Conservation (phyloP, 2,113 vertebrate species). For the Pluvianellus socialis region DNA sequence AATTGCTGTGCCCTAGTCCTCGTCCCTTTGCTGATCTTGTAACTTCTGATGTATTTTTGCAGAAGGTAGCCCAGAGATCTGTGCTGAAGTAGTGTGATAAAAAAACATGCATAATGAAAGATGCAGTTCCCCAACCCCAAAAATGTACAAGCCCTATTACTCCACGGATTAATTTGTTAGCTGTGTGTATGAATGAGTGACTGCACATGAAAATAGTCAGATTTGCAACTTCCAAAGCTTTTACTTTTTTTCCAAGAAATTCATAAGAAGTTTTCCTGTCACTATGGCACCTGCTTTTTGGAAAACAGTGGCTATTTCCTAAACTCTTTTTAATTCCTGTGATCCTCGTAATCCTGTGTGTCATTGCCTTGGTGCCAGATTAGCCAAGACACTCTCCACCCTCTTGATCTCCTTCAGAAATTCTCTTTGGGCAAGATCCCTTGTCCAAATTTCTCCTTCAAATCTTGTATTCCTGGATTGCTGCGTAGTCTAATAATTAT, state of each 20-base stretch:
- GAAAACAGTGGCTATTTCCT: neutral
- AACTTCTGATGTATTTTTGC: neutral
- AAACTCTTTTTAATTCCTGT: neutral
- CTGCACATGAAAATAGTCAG: neutral
- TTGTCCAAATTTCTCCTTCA: neutral
- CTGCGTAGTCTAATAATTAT: neutral
- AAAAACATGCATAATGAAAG: neutral
- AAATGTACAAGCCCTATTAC: neutral
- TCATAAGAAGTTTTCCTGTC: neutral
- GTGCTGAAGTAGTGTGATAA: neutral
- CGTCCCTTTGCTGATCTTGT: neutral
- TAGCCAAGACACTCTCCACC: neutral
- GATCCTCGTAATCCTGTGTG: neutral
- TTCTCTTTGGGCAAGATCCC: neutral
- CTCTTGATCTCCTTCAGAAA: neutral
- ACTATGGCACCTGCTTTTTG: neutral
- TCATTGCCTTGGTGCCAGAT: neutral
- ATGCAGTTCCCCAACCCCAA: neutral
- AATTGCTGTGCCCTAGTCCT: neutral
- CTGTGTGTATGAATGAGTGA: neutral
- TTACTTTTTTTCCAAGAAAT: neutral
- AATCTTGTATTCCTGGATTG: neutral
- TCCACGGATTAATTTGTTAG: neutral
- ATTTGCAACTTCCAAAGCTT: neutral
- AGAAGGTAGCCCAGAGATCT: neutral